Base-by-base conservation (phyloP, 2,113 vertebrate genomes). In the Pungitius pungitius region DNA sequence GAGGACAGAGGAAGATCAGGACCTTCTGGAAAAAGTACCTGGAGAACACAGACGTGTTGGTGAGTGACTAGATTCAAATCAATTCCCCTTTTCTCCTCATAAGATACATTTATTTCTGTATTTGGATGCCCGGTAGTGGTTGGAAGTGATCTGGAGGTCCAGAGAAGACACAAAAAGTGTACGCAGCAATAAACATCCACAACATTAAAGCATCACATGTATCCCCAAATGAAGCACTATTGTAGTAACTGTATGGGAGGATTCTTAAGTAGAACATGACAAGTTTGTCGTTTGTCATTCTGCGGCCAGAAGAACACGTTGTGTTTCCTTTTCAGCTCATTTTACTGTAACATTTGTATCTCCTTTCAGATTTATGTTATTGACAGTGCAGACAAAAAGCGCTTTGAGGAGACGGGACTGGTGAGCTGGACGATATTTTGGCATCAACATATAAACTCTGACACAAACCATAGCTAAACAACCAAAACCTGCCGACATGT, bases 371-470 rank as follows among this genome's bases (percentile, higher is more conserved):
- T 96, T 85, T 96, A 96, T 69, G 95, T 96, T 30, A 96, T 96
- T 77, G 96, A 96, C 93, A 96, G 95, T 0, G 94, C 95, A 2
- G 95, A 96, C 85, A 95, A 95, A 91, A 97, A 96, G 90, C 92
- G 95, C 54, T 96, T 96, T 3, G 96, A 96, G 77, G 96, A 96
- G 91, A 96, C 95, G 0, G 95, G 95, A 64, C 92, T 95, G 96
- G 95, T 96, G 93, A 81, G 92, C 43, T 57, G 40, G 30, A 37
- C 15, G 45, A 35, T 30, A 47, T 65, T 26, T 35, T 26, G 63
- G 18, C 14, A 45, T 8, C 40, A 27, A 42, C 33, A 70, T 33
- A 10, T 40, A 10, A 12, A 24, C n/a, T 43, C 59, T 57, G 61
- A 69, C 14, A 35, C 39, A 15, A 64, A 64, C 4, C 9, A 24